Evolutionary conservation across 2,113 vertebrate species (phyloP), one percentile per base, ranked within the genome.

Genomic region (Patagioenas fasciata): DNA sequence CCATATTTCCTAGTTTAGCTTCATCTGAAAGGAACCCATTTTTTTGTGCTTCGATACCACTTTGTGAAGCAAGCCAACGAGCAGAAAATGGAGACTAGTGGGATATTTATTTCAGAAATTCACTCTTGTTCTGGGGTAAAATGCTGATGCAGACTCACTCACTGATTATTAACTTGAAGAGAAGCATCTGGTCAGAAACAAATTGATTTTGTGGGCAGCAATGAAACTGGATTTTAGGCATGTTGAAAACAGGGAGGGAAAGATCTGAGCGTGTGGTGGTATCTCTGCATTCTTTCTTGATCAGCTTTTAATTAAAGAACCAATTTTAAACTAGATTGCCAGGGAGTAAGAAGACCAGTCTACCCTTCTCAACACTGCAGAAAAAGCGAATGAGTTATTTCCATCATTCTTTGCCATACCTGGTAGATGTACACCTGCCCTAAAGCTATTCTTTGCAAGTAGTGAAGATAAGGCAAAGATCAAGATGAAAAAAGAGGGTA

Each of bases 241-340:
- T 29, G 5, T 34, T 79, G 32, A 79, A 89, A 91, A 65, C 5
- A 48, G 13, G 17, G 19, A 78, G 13, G 20, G 28, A 74, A 91
- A 78, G 4, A 67, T 71, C 36, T 89, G 34, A 79, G 9, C 8
- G 38, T 47, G 31, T 47, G 17, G 14, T 56, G 13, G 51, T 92
- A 29, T 67, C 7, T 32, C 57, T 50, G 18, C 9, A n/a, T 58
- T 70, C n/a, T 71, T 89, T 80, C 78, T 82, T 82, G 15, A 64
- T 29, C 32, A 89, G 23, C 24, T 88, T 80, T 91, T 85, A 90
- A 58, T 80, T 94, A 92, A 85, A 36, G 44, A 91, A 74, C 36
- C 9, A n/a, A 62, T 78, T 86, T 84, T 84, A 87, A 73, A 81
- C 24, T n/a, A 32, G 14, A 51, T 82, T 91, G 3, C 44, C 38